A percentile compares a stretch with the other conserved stretches of the same genome.
Evolutionary conservation across 2,888 invertebrate genomes (phyloP).

Genomic region (Tachystola acroxantha): DNA sequence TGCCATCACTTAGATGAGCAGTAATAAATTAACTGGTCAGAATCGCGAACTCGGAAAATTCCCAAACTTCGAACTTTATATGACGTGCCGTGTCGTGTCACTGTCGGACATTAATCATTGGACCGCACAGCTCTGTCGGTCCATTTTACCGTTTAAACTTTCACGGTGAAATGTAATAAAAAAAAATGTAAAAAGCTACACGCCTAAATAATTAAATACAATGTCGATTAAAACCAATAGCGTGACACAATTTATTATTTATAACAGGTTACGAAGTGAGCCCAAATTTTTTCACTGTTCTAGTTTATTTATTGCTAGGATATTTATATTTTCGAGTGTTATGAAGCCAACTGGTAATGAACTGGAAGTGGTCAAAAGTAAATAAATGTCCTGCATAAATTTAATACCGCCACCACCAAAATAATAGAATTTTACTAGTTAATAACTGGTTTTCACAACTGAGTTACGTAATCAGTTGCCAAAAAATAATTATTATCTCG

Average conservation of each 20-base stretch:
- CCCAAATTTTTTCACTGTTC: background rate
- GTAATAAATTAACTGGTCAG: conserved; percentile 4
- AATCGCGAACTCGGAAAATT: conserved; percentile 2
- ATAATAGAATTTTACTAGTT: no score
- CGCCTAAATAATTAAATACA: background rate
- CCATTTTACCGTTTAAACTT: conserved; percentile 11
- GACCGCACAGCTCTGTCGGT: conserved; percentile 7
- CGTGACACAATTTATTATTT: background rate
- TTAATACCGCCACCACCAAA: no score
- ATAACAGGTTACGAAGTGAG: background rate
- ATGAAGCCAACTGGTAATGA: no score
- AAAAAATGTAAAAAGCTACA: background rate
- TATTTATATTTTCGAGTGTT: no score
- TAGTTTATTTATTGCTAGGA: background rate
- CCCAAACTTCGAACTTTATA: conserved; percentile 2
- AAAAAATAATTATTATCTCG: no score
- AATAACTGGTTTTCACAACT: no score
- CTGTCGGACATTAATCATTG: conserved; percentile 11
- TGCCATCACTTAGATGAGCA: no score
- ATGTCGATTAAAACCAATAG: background rate
- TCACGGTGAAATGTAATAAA: conserved; percentile 1
- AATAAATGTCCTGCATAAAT: no score
- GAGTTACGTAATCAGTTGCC: no score
- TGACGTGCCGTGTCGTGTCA: conserved; percentile 15
- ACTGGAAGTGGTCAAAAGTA: no score